These are phyloP conservation scores for Syncerus caffer DNA, from an alignment of 2,797 vertebrate genomes.

Conservation along the genomic window DNA sequence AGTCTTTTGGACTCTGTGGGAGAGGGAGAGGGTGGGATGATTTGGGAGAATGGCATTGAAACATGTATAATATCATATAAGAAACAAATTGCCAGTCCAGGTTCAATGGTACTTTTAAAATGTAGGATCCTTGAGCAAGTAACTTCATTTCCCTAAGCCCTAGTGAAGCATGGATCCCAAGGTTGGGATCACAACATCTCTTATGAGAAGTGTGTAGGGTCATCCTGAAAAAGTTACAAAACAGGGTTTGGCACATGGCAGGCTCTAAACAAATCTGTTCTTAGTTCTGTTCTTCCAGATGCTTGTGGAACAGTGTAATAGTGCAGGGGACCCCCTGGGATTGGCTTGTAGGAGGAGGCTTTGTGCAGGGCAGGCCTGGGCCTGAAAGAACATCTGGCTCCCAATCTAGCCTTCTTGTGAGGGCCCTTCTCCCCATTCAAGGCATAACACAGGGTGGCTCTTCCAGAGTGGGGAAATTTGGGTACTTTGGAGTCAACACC, in stretches of 20 bases:
- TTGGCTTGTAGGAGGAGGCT: background rate
- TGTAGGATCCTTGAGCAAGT: background rate
- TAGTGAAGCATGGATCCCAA: too few species aligned
- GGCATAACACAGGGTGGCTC: background rate
- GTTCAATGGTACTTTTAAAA: background rate
- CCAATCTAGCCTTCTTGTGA: background rate
- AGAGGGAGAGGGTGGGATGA: too few species aligned
- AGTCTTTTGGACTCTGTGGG: too few species aligned
- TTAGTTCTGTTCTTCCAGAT: background rate
- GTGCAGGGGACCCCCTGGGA: background rate
- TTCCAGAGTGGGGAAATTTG: background rate
- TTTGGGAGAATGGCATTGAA: too few species aligned
- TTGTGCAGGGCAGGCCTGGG: background rate
- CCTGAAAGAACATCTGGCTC: background rate
- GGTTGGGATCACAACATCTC: background rate
- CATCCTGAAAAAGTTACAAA: background rate
- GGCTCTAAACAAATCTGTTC: background rate
- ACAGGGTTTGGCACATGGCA: background rate
- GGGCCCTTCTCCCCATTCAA: background rate
- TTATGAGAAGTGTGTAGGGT: background rate
- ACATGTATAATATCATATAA: too few species aligned
- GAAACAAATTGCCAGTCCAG: too few species aligned
- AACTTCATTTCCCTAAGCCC: background rate
- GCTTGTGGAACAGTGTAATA: background rate
- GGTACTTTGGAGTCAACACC: background rate